These are phyloP conservation scores for Leptopterna dolabrata DNA, from an alignment of 2,888 invertebrate species.

Conservation along the genomic window DNA sequence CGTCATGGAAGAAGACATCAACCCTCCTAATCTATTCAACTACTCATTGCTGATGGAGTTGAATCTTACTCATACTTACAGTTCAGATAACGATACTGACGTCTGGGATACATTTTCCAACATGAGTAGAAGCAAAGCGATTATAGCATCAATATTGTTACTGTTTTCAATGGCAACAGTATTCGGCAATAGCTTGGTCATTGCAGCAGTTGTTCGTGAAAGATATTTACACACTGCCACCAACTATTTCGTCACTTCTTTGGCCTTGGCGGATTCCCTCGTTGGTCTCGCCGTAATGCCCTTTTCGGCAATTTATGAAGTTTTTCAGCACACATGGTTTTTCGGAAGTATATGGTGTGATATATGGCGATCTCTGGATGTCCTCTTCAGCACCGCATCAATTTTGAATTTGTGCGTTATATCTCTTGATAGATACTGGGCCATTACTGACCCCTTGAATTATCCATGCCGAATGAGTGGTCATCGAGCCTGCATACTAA, in stretches of 20 bases:
- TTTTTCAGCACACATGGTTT: slow-evolving; percentile 91
- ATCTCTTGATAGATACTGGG: slow-evolving; percentile 96
- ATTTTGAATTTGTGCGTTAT: slow-evolving; percentile 98
- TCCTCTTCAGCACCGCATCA: slow-evolving; percentile 96
- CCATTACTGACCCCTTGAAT: slow-evolving; percentile 97
- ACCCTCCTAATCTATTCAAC: neutral
- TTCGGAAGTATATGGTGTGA: slow-evolving; percentile 98
- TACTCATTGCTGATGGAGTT: neutral
- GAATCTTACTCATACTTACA: neutral
- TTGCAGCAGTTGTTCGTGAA: slow-evolving; percentile 91
- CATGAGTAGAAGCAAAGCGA: slow-evolving; percentile 77
- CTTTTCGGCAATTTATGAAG: slow-evolving; percentile 91
- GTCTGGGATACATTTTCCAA: slow-evolving; percentile 68
- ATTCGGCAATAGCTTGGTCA: slow-evolving; percentile 94
- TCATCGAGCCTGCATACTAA: slow-evolving; percentile 85
- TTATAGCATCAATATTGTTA: slow-evolving; percentile 83
- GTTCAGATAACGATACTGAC: slow-evolving; percentile 64
- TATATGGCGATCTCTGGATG: slow-evolving; percentile 96
- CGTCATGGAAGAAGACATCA: slow-evolving; percentile 25
- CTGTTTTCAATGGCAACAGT: slow-evolving; percentile 93
- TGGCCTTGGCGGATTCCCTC: slow-evolving; percentile 95
- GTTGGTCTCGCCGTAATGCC: slow-evolving; percentile 99
- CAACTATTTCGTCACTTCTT: slow-evolving; percentile 96
- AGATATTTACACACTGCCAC: slow-evolving; percentile 96
- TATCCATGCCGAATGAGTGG: slow-evolving; percentile 96